Evolutionary conservation across 2,797 vertebrate genomes (phyloP).

Genomic region (Takifugu rubripes): DNA sequence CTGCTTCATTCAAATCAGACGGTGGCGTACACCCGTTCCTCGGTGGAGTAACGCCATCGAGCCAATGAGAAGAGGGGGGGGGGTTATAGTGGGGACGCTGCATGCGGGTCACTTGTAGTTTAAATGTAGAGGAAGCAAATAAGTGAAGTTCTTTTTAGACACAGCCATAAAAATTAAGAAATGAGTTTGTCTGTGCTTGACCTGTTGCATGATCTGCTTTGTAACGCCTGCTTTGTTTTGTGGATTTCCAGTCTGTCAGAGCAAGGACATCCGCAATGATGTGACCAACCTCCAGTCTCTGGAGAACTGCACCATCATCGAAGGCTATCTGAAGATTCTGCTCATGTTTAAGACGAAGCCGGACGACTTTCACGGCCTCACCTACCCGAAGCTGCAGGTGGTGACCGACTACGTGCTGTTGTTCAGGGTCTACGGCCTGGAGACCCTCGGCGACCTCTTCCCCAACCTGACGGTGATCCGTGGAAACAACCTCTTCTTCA

Average conservation of each 20-base stretch:
- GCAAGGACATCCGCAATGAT: constrained; percentile 94
- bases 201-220: neutral
- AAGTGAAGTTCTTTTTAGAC: no score
- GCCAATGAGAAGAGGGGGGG: neutral
- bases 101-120: constrained; percentile 19
- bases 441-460: constrained; percentile 87
- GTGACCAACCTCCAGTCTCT: constrained; percentile 82
- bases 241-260: constrained; percentile 77
- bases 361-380: constrained; percentile 89
- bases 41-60: constrained; percentile 31
- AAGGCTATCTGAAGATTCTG: constrained; percentile 93
- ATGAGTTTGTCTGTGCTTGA: no score
- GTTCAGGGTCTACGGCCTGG: constrained; percentile 91
- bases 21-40: constrained; percentile 37
- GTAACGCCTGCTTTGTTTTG: constrained; percentile 1
- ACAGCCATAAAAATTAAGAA: no score
- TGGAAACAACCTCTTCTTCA: constrained; percentile 94
- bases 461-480: constrained; percentile 94
- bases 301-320: constrained; percentile 94
- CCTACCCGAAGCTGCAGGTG: constrained; percentile 87
- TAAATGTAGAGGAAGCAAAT: constrained; percentile 15
- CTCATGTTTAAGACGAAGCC: constrained; percentile 91
- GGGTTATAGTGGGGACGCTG: neutral
- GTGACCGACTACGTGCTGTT: constrained; percentile 95
- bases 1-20: constrained; percentile 50